phyloP scores from a whole-genome alignment of 2,888 invertebrate genomes.

The Sinotaia quadrata region DNA sequence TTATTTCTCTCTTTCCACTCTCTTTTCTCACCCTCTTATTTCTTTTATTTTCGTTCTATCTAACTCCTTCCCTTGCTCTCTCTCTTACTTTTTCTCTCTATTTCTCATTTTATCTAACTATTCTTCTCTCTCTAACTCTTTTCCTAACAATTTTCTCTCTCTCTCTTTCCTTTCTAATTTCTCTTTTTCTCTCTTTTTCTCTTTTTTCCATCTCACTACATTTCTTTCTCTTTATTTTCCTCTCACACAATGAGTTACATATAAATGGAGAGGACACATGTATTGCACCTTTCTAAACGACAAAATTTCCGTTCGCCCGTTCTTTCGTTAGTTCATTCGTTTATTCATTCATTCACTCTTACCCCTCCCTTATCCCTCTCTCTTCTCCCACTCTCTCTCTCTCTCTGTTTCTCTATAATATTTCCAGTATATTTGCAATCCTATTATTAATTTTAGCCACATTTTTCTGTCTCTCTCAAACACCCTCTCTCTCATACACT shows the following conservation, averaged over 20 bases:
- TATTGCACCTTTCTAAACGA: too few relatives aligned
- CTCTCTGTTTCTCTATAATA: not conserved
- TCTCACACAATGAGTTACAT: too few relatives aligned
- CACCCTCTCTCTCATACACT: not conserved
- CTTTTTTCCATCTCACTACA: too few relatives aligned
- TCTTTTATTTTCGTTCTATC: not conserved
- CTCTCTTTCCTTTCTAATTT: not conserved
- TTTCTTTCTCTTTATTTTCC: too few relatives aligned
- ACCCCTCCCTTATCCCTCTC: not conserved
- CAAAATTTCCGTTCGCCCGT: not conserved
- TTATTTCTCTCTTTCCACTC: not conserved
- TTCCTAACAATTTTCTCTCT: not conserved
- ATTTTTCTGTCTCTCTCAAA: not conserved
- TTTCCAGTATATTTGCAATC: not conserved
- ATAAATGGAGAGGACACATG: too few relatives aligned
- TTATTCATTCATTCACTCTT: not conserved
- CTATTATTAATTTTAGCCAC: not conserved
- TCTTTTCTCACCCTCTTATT: constrained; percentile 1
- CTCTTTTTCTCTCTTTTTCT: not conserved
- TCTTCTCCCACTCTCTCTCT: not conserved
- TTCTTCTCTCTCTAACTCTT: not conserved
- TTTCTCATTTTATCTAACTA: not conserved
- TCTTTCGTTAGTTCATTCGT: not conserved
- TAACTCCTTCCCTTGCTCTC: not conserved
- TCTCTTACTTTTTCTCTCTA: not conserved